Percentiles rank a stretch among this genome's conserved stretches.
Evolutionary conservation across 2,888 invertebrate species (phyloP).

Genomic region (Autographa pulchrina): DNA sequence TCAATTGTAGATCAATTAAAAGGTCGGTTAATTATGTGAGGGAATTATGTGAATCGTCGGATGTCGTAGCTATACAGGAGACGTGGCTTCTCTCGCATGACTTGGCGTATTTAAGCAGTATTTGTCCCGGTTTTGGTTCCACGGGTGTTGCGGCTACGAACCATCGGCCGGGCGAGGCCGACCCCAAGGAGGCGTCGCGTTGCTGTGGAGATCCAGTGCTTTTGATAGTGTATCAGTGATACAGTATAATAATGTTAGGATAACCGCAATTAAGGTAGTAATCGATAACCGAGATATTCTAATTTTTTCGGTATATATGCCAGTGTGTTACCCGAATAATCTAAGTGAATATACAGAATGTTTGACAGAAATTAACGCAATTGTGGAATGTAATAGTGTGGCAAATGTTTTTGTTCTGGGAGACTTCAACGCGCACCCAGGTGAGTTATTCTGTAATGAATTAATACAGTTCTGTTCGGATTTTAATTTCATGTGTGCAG

Average conservation of each 20-base stretch:
- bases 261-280: constrained; percentile 3
- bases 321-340: constrained; percentile 6
- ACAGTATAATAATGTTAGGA: background rate
- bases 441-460: constrained; percentile 9
- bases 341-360: constrained; percentile 8
- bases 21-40: background rate
- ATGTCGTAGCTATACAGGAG: background rate
- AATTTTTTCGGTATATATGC: constrained; percentile 7
- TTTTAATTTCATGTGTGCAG: background rate
- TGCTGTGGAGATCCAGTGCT: background rate
- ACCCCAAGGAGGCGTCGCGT: background rate
- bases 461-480: background rate
- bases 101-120: background rate
- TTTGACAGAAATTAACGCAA: background rate
- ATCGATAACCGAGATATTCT: constrained; percentile 9
- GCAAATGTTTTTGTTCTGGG: constrained; percentile 11
- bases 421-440: too few species aligned
- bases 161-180: background rate
- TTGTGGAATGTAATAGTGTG: constrained; percentile 14
- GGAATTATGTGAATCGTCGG: background rate
- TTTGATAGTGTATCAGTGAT: constrained; percentile 4
- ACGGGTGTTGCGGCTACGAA: background rate
- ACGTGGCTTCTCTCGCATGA: background rate
- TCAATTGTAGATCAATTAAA: constrained; percentile 1
- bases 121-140: background rate